Base-by-base conservation (phyloP, 2,113 vertebrate genomes). In the Hyperopisus bebe region DNA sequence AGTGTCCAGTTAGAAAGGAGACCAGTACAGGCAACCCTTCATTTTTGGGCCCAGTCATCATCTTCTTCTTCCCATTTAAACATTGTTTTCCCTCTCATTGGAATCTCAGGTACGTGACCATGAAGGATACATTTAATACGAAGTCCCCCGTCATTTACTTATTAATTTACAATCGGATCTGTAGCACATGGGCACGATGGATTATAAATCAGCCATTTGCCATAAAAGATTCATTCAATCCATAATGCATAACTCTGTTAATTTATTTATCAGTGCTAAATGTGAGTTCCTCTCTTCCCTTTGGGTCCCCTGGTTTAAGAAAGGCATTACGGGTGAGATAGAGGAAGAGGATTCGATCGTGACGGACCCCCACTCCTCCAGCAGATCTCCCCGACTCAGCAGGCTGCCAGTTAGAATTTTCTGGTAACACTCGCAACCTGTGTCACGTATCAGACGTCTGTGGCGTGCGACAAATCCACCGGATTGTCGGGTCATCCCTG, bases 221-320 rank as follows among this genome's bases (percentile, higher is more conserved):
- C 94, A 96, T 97, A 96, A 97, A 97, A 96, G 95, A 96, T 97
- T 96, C 94, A 97, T 96, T 93, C 93, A 95, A 96, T 95, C 95
- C 91, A 95, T 93, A 93, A 94, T 89, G 80, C 83, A 89, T 89
- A 89, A 62, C 0, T 77, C 39, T 84, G 47, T 47, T 70, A 88
- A 92, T 89, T 90, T 90, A 88, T 92, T 89, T 91, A 84, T 90
- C 48, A 90, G 90, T n/a, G 84, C 82, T 91, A 88, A 90, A 91
- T 86, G 46, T 90, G 90, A 89, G 13, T 90, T 87, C 58, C 89
- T 88, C 31, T 70, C 27, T 50, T 89, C 66, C 58, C 42, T 39
- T 58, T 89, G 74, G 42, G 46, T 86, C 88, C 74, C 84, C 2
- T 55, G 50, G 47, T 50, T 86, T 62, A 87, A 50, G 80, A 27